Base-by-base conservation (phyloP, 2,113 vertebrate genomes). In the Pithys albifrons region DNA sequence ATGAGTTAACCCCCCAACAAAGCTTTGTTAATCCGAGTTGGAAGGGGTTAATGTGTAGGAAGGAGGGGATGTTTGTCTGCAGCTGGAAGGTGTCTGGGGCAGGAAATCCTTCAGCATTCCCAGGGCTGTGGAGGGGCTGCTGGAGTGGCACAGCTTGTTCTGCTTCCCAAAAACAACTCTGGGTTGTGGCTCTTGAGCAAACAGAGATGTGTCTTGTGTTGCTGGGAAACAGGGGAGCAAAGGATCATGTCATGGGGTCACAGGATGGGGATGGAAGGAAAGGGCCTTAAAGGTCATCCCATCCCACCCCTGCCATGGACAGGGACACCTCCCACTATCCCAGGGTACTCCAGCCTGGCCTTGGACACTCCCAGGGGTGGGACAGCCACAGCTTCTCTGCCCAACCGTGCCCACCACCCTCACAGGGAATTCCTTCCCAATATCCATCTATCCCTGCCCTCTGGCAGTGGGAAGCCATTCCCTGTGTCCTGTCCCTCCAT, bases 131-230 rank as follows among this genome's bases (percentile, higher is more conserved):
- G 39, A 41, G n/a, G n/a, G 35, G 15, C 74, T 75, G 39, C 23
- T 76, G 45, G 76, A 83, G 29, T 49, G 24, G 33, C 23, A 54
- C 48, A 33, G 39, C 49, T 71, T 9, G 1, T 59, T 43, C 48
- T 70, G 24, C 62, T 87, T 64, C 16, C 10, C 14, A 46, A 33
- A 35, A 35, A 23, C 10, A 57, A 31, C 15, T 10, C 43, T 31
- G 29, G 11, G 0, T 31, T 69, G 39, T 48, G 23, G 29, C 19
- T 75, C 9, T 12, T 7, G 18, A 31, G 33, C 13, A 9, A 46
- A 25, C 5, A 7, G 33, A 33, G 23, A 19, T 31, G 55, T 62
- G 48, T 28, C 46, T 77, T 0, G 0, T 12, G 22, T 62, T 7
- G 0, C 61, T 19, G 71, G 35, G 58, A 64, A 88, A 33, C 0